Conservation (phyloP, 2,888 invertebrate genomes). For the Tipula lateralis region DNA sequence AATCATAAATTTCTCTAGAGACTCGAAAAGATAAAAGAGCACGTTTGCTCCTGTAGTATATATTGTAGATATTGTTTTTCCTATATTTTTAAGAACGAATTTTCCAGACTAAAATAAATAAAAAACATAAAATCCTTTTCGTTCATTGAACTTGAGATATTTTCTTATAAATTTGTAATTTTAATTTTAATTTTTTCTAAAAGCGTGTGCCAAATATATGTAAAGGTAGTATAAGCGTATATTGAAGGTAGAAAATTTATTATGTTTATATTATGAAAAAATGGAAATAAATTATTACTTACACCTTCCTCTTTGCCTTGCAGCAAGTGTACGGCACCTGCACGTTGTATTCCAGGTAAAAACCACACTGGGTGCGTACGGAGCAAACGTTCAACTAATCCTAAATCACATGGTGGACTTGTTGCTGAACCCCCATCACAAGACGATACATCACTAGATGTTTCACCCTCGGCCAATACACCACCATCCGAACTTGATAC, state of each 20-base stretch:
- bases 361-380: slow-evolving; percentile 95
- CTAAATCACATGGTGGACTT: slow-evolving; percentile 76
- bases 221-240: not conserved
- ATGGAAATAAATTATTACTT: slow-evolving; percentile 46
- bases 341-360: slow-evolving; percentile 85
- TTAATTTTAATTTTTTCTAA: not conserved
- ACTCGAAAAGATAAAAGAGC: not conserved
- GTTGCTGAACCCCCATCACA: slow-evolving; percentile 48
- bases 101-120: not conserved
- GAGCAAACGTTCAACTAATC: slow-evolving; percentile 79
- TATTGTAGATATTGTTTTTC: not conserved
- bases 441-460: slow-evolving; percentile 59
- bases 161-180: not conserved
- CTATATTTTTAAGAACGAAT: not conserved
- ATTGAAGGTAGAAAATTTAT: not conserved
- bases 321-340: slow-evolving; percentile 88
- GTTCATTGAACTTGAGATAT: not conserved
- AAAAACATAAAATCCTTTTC: not conserved
- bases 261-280: too few relatives aligned
- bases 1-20: not conserved
- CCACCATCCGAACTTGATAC: slow-evolving; percentile 54
- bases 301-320: slow-evolving; percentile 92
- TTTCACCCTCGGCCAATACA: slow-evolving; percentile 54
- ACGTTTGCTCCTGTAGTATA: not conserved
- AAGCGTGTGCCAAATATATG: not conserved